A percentile compares a stretch with the other conserved stretches of the same genome.
These are phyloP conservation scores for Crenichthys baileyi DNA, from an alignment of 2,797 vertebrate genomes.

Conservation along the genomic window DNA sequence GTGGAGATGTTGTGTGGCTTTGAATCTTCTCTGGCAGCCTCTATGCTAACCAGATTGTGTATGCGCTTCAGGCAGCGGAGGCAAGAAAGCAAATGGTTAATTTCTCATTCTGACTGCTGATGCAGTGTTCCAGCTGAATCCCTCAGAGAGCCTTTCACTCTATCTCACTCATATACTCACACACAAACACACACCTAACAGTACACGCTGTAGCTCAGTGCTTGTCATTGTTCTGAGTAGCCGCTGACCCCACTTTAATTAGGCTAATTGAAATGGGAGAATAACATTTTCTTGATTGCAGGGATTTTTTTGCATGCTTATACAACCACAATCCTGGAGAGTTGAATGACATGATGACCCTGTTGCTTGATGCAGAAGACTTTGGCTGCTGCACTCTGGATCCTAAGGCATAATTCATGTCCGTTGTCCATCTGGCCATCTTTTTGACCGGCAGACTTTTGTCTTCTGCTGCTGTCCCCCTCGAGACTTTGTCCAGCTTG, in stretches of 20 bases:
- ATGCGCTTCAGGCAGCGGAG: constrained; percentile 43
- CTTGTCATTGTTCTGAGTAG: constrained; percentile 59
- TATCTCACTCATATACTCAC: constrained; percentile 9
- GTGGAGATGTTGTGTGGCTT: constrained; percentile 21
- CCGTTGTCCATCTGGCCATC: neutral
- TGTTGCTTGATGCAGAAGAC: constrained; percentile 13
- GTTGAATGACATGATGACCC: constrained; percentile 19
- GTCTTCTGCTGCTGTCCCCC: neutral
- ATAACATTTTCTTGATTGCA: constrained; percentile 79
- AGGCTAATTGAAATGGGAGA: constrained; percentile 80
- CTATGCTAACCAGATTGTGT: constrained; percentile 46
- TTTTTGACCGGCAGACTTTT: neutral
- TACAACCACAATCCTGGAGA: constrained; percentile 17
- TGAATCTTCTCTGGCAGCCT: constrained; percentile 38
- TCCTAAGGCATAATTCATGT: neutral
- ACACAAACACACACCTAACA: constrained; percentile 25
- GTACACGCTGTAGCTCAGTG: constrained; percentile 30
- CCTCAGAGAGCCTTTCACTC: constrained; percentile 57
- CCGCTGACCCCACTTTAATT: constrained; percentile 73
- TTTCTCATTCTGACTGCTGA: constrained; percentile 69
- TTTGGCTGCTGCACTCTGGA: neutral
- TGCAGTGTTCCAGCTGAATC: constrained; percentile 68
- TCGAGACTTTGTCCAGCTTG: neutral
- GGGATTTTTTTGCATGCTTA: constrained; percentile 57
- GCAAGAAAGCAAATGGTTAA: constrained; percentile 66